A percentile compares a stretch with the other conserved stretches of the same genome.
Evolutionary conservation across 2,888 invertebrate species (phyloP).

Genomic region (Drosophila tripunctata): DNA sequence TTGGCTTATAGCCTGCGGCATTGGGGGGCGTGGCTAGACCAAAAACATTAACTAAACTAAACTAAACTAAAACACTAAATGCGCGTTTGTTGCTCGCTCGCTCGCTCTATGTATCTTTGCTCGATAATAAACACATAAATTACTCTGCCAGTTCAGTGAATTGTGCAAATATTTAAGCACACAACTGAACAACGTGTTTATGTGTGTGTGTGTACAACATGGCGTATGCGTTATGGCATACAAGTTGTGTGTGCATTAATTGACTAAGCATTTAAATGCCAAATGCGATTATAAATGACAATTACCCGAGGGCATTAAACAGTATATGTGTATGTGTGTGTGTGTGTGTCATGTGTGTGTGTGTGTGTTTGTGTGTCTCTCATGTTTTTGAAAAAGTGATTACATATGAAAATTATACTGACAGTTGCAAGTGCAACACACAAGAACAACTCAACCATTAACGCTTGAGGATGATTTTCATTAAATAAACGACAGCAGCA

Average conservation of each 20-base stretch:
- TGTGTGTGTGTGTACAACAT: constrained; percentile 27
- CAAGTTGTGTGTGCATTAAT: constrained; percentile 57
- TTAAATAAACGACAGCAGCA: constrained; percentile 27
- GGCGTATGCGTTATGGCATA: constrained; percentile 47
- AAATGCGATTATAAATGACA: constrained; percentile 69
- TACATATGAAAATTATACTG: constrained; percentile 32
- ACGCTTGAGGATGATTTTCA: constrained; percentile 36
- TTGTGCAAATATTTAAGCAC: constrained; percentile 51
- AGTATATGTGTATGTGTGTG: constrained; percentile 1
- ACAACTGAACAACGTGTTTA: background rate
- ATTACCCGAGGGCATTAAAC: constrained; percentile 26
- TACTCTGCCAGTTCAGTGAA: constrained; percentile 45
- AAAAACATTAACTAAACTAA: constrained; percentile 39
- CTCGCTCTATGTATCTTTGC: too few species aligned
- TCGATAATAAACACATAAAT: constrained; percentile 75
- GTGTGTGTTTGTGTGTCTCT: constrained; percentile 2
- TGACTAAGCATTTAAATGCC: constrained; percentile 72
- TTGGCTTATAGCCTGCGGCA: background rate
- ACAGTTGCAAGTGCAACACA: background rate
- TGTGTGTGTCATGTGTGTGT: background rate
- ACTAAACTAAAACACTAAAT: constrained; percentile 54
- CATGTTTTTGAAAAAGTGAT: constrained; percentile 52
- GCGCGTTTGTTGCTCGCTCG: constrained; percentile 34
- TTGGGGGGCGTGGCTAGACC: constrained; percentile 32
- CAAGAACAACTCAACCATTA: constrained; percentile 20